Evolutionary conservation across 2,113 vertebrate species (phyloP).

Genomic region (Sardina pilchardus): DNA sequence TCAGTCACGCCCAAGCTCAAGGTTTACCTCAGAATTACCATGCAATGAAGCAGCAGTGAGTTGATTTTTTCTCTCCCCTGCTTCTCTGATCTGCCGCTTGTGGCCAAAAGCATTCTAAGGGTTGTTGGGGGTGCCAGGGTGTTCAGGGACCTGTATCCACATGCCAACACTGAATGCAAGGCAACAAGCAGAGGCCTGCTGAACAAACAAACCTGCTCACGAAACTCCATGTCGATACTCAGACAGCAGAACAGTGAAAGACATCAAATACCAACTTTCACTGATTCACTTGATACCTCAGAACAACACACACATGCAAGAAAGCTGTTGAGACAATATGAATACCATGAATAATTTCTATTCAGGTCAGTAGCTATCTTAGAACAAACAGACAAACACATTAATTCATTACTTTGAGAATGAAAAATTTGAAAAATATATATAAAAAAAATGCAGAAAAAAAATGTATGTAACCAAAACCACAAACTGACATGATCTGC

Average conservation of each 20-base stretch:
- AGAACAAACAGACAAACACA: not conserved
- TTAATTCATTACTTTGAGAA: not conserved
- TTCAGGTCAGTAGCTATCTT: not conserved
- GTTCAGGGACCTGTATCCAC: conserved; percentile 34
- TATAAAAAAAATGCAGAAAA: too few species aligned
- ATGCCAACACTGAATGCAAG: conserved; percentile 28
- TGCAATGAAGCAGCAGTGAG: not conserved
- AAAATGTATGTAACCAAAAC: not conserved
- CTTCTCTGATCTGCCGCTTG: not conserved
- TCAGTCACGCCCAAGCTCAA: not conserved
- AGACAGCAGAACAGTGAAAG: not conserved
- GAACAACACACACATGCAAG: not conserved
- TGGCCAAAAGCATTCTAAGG: not conserved
- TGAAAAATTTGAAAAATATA: not conserved
- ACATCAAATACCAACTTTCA: not conserved
- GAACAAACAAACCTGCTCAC: conserved; percentile 20
- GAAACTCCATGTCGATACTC: not conserved
- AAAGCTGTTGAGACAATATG: not conserved
- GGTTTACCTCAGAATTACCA: not conserved
- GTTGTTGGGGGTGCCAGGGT: conserved; percentile 11
- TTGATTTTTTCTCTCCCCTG: not conserved
- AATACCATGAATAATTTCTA: not conserved
- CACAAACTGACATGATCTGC: not conserved
- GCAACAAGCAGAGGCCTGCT: conserved; percentile 43
- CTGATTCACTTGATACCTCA: not conserved